Percentiles rank a stretch among this genome's conserved stretches.
Evolutionary conservation across 2,797 vertebrate species (phyloP).

Genomic region (Rhinophrynus dorsalis): DNA sequence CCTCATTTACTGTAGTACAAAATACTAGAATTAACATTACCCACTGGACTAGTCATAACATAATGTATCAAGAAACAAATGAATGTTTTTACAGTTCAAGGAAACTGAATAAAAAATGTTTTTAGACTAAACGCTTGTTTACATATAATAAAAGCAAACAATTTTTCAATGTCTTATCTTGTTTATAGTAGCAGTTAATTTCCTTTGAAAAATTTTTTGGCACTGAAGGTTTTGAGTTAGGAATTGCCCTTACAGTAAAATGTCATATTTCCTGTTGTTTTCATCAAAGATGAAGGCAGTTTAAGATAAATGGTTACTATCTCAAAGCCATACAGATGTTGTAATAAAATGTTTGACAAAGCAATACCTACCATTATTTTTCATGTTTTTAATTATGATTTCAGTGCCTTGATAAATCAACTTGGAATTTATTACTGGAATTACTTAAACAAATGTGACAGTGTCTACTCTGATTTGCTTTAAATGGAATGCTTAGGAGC

Average conservation of each 20-base stretch:
- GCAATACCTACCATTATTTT: slow-evolving; percentile 2
- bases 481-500: slow-evolving; percentile 34
- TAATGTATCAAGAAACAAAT: slow-evolving; percentile 64
- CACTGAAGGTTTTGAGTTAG: slow-evolving; percentile 24
- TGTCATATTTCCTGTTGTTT: slow-evolving; percentile 1
- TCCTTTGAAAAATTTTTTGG: slow-evolving; percentile 44
- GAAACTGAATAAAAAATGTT: too few species aligned
- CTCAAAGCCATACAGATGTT: slow-evolving; percentile 6
- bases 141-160: too few species aligned
- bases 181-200: slow-evolving; percentile 53
- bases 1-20: slow-evolving; percentile 69
- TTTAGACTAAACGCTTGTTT: too few species aligned
- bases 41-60: slow-evolving; percentile 67
- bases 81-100: slow-evolving; percentile 54
- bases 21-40: slow-evolving; percentile 72
- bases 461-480: slow-evolving; percentile 44
- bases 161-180: slow-evolving; percentile 33
- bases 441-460: slow-evolving; percentile 46
- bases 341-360: slow-evolving; percentile 34
- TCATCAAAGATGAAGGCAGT: slow-evolving; percentile 39
- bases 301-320: slow-evolving; percentile 45
- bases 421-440: slow-evolving; percentile 33
- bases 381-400: not conserved
- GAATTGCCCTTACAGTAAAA: not conserved
- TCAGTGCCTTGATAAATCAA: slow-evolving; percentile 41